These are phyloP conservation scores for Rhinella marina DNA, from an alignment of 2,797 vertebrate genomes.

Conservation along the genomic window DNA sequence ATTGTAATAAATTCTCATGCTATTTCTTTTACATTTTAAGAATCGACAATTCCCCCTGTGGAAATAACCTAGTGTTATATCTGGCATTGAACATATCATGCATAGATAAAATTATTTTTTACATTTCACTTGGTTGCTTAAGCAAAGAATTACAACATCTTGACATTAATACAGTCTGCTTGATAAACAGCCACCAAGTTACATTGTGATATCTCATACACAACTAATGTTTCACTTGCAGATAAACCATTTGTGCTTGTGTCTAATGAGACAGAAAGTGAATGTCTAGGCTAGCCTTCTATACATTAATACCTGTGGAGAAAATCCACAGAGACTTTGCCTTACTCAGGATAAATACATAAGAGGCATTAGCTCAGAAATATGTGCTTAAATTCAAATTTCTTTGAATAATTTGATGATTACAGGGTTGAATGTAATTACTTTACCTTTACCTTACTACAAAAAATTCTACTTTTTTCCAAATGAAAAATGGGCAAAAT, in stretches of 20 bases:
- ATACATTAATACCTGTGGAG: slow-evolving; percentile 7
- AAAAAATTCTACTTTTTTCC: neutral
- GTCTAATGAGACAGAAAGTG: slow-evolving; percentile 27
- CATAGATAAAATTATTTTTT: slow-evolving; percentile 53
- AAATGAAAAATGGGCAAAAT: neutral
- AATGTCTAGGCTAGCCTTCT: slow-evolving; percentile 17
- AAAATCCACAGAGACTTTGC: slow-evolving; percentile 8
- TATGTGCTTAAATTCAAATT: neutral
- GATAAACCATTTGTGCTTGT: slow-evolving; percentile 45
- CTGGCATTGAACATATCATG: slow-evolving; percentile 46
- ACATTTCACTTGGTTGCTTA: slow-evolving; percentile 50
- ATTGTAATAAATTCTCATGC: slow-evolving; percentile 36
- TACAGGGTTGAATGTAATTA: neutral
- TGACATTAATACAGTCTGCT: slow-evolving; percentile 55
- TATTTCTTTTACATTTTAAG: slow-evolving; percentile 32
- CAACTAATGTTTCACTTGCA: slow-evolving; percentile 44
- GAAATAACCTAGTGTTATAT: slow-evolving; percentile 1
- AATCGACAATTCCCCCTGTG: slow-evolving; percentile 31
- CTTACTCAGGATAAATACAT: neutral
- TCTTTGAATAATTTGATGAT: slow-evolving; percentile 21
- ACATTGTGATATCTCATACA: slow-evolving; percentile 50
- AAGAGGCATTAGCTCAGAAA: neutral
- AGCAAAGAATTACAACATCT: slow-evolving; percentile 50
- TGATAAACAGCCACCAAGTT: slow-evolving; percentile 48
- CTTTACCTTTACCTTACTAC: neutral